These are phyloP conservation scores for Mythimna loreyi DNA, from an alignment of 2,888 invertebrate genomes.

Conservation along the genomic window DNA sequence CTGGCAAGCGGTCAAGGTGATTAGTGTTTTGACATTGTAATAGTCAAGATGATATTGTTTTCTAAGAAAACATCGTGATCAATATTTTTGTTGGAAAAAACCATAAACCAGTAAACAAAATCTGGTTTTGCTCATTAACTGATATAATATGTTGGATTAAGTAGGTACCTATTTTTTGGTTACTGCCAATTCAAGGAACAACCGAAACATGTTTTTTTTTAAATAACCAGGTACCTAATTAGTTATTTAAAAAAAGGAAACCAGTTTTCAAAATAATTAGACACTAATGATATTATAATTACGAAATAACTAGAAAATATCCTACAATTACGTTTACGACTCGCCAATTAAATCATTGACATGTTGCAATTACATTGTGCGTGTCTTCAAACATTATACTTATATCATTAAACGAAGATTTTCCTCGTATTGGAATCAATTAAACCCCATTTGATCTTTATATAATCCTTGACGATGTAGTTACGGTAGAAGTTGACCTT, in stretches of 20 bases:
- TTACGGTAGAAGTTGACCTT: conserved; percentile 3
- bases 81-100: background rate
- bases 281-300: conserved; percentile 24
- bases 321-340: conserved; percentile 29
- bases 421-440: conserved; percentile 35
- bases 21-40: background rate
- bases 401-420: conserved; percentile 23
- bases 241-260: no score
- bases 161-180: background rate
- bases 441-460: conserved; percentile 23
- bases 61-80: background rate
- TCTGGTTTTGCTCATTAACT: background rate
- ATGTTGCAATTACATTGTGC: conserved; percentile 23
- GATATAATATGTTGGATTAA: background rate
- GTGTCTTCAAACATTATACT: conserved; percentile 7
- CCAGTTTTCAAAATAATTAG: conserved; percentile 17
- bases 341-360: conserved; percentile 39
- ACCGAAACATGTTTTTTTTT: no score
- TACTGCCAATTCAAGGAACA: conserved; percentile 2
- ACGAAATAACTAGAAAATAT: conserved; percentile 14
- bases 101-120: background rate
- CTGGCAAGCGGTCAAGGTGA: background rate
- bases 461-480: background rate
- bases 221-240: no score
- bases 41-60: background rate